Conservation (phyloP, 2,113 vertebrate species). For the Xiphophorus maculatus region DNA sequence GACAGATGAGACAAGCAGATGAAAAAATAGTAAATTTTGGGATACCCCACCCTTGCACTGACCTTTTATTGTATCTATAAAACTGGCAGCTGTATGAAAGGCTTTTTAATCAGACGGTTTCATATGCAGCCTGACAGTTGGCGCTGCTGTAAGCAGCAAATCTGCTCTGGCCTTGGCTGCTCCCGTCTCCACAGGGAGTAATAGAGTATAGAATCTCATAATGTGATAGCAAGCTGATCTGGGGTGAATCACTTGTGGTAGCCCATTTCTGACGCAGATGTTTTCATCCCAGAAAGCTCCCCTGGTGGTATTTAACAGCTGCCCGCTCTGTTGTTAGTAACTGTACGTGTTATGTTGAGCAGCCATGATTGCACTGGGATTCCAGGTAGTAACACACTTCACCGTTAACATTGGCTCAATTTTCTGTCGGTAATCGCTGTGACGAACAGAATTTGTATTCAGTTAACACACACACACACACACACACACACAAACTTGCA, state of each 20-base stretch:
- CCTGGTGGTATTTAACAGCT: neutral
- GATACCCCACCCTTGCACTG: neutral
- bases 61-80: conserved; percentile 17
- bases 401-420: neutral
- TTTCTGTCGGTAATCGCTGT: conserved; percentile 30
- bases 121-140: conserved; percentile 20
- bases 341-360: neutral
- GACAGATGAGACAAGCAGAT: neutral
- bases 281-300: conserved; percentile 14
- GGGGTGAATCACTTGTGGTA: conserved; percentile 22
- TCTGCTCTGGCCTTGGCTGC: conserved; percentile 30
- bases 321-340: conserved; percentile 8
- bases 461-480: neutral
- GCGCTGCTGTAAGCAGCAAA: conserved; percentile 23
- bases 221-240: conserved; percentile 44
- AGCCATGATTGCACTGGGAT: neutral
- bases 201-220: conserved; percentile 23
- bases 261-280: conserved; percentile 6
- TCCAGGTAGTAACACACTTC: neutral
- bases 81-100: conserved; percentile 11
- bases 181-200: conserved; percentile 16
- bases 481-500: neutral
- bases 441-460: conserved; percentile 31
- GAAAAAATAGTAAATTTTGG: neutral
- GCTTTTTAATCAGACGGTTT: conserved; percentile 34